Conservation (phyloP, 2,113 vertebrate genomes). For the Suricata suricatta region DNA sequence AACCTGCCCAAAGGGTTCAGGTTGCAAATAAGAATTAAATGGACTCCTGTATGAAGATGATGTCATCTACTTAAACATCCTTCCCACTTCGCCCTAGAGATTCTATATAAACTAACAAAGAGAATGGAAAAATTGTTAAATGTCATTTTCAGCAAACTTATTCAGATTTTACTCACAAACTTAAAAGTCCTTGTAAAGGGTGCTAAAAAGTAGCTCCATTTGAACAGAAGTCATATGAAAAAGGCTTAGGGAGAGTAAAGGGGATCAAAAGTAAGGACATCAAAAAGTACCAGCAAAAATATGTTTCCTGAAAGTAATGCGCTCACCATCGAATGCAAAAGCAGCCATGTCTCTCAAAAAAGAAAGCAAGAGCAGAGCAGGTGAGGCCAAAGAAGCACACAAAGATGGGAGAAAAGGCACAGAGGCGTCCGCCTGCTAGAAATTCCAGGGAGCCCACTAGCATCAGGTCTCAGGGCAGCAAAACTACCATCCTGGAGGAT, state of each 20-base stretch:
- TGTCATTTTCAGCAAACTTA: neutral
- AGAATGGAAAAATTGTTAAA: neutral
- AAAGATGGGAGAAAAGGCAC: neutral
- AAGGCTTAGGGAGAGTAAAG: neutral
- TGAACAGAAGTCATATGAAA: neutral
- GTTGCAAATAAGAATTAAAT: neutral
- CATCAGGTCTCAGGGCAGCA: neutral
- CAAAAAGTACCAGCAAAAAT: neutral
- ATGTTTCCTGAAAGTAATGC: neutral
- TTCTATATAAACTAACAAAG: neutral
- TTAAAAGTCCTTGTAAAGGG: neutral
- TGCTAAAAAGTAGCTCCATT: neutral
- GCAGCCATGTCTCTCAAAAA: neutral
- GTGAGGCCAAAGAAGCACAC: neutral
- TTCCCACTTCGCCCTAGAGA: slow-evolving; percentile 21
- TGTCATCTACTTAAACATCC: neutral
- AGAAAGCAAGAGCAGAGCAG: neutral
- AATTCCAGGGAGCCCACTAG: neutral
- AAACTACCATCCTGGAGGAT: neutral
- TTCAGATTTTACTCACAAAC: slow-evolving; percentile 30
- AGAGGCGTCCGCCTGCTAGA: neutral
- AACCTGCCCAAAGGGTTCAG: neutral
- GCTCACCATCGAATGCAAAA: neutral
- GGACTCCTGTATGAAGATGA: neutral
- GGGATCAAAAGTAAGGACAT: neutral